Percentiles rank a stretch among this genome's conserved stretches.
phyloP scores from a whole-genome alignment of 2,888 invertebrate genomes.

The Myopa tessellatipennis region DNA sequence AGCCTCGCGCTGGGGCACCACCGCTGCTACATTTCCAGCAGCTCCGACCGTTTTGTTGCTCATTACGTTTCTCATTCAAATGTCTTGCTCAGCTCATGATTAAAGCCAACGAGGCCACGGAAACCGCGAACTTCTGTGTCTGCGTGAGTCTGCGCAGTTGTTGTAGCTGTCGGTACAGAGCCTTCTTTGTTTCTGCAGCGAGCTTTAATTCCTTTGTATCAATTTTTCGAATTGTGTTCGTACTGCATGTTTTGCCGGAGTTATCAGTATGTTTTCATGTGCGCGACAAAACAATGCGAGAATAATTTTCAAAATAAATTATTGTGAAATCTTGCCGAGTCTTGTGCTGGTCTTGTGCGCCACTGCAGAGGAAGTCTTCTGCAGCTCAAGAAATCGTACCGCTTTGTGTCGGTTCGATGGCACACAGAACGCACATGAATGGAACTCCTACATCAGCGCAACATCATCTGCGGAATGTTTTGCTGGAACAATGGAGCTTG shows the following conservation, averaged over 20 bases:
- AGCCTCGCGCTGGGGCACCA: not conserved
- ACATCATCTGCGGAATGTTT: not conserved
- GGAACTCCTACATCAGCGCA: conserved; percentile 26
- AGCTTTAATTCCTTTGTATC: conserved; percentile 30
- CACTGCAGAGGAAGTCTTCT: not conserved
- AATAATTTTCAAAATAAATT: conserved; percentile 39
- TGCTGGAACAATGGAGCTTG: conserved; percentile 19
- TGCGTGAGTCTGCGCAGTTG: conserved; percentile 9
- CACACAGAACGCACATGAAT: not conserved
- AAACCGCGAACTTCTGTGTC: conserved; percentile 8
- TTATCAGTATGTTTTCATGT: conserved; percentile 34
- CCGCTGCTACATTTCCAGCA: not conserved
- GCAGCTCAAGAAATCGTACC: not conserved
- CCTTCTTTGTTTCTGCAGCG: conserved; percentile 18
- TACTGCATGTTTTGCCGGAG: conserved; percentile 26
- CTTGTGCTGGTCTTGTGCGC: not conserved
- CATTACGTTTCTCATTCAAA: conserved; percentile 38
- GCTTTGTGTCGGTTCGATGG: not conserved
- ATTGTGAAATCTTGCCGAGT: conserved; percentile 22
- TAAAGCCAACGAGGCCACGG: not conserved
- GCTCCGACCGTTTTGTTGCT: conserved; percentile 4
- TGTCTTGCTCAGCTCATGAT: conserved; percentile 26
- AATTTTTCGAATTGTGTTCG: conserved; percentile 2
- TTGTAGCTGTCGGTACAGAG: not conserved
- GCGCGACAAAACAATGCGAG: conserved; percentile 37